Evolutionary conservation across 2,888 invertebrate genomes (phyloP).

Genomic region (Aphidoletes aphidimyza): DNA sequence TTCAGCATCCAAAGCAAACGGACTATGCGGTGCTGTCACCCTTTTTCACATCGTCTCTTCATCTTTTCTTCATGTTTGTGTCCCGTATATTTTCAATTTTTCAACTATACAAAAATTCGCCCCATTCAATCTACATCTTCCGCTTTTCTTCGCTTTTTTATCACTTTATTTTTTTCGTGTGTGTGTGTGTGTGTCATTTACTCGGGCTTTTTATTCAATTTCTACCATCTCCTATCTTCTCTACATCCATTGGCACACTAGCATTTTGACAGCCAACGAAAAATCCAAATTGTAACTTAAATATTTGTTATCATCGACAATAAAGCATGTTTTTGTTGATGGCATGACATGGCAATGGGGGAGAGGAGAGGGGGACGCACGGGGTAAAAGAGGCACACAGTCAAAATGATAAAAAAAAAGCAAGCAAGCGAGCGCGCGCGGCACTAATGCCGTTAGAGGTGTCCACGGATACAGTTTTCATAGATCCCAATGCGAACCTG

Average conservation of each 20-base stretch:
- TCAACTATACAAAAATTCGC: background rate
- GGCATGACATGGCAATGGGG: background rate
- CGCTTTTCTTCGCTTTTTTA: background rate
- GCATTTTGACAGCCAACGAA: background rate
- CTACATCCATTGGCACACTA: background rate
- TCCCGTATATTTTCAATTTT: background rate
- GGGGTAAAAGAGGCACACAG: too few relatives aligned
- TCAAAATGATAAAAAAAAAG: too few relatives aligned
- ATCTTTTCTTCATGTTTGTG: background rate
- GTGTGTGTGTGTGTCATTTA: background rate
- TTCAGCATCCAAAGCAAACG: background rate
- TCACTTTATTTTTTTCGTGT: background rate
- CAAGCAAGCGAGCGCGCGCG: too few relatives aligned
- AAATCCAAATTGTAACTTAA: background rate
- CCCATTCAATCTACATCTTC: background rate
- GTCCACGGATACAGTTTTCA: too few relatives aligned
- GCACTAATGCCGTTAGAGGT: background rate
- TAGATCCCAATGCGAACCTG: too few relatives aligned
- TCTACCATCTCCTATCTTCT: background rate
- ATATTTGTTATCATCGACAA: conserved; percentile 5
- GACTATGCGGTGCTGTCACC: background rate
- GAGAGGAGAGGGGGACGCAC: too few relatives aligned
- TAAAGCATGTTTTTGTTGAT: background rate
- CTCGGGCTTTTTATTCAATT: background rate
- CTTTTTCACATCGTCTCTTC: background rate